Evolutionary conservation across 2,888 invertebrate species (phyloP), one percentile per base, ranked within the genome.

Genomic region (Subacronicta megacephala): DNA sequence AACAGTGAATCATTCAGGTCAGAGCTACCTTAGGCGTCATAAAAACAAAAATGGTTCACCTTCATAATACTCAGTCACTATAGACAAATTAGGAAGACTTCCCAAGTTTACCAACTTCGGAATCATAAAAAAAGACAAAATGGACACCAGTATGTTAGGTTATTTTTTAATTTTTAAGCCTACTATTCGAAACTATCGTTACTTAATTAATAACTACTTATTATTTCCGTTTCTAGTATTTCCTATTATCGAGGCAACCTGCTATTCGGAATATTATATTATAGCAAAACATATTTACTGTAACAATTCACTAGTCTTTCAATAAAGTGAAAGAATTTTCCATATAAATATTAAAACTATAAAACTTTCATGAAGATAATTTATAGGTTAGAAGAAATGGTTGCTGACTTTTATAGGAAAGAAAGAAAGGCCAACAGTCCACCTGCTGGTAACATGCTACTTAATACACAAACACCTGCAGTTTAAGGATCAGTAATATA

Each of bases 391-490:
- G 7, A 60, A 67, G 52, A 60, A 66, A 57, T 46, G 15, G 15
- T 12, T 31, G 35, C 35, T 52, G 47, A 43, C 18, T 37, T 43
- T 38, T 47, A 17, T 29, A 31, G 13, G 7, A 29, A 16, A 35
- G 18, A 56, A 59, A 38, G 42, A 71, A 66, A 66, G 53, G 57
- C 41, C 29, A 60, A 17, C 13, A 37, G n/a, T 36, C 38, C 70
- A 71, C 54, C 70, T 71, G 71, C 56, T 23, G 15, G 16, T 29
- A 20, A 15, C 41, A 36, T 29, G 15, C 26, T 26, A 40, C n/a
- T 10, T 46, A 50, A 7, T 44, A 18, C 26, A 35, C 23, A 15
- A 45, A 10, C 59, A 71, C 53, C 71, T 71, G 71, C 62, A n/a
- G 18, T n/a, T 29, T 38, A 31, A 29, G 43, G 47, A 51, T 44